Evolutionary conservation across 2,113 vertebrate genomes (phyloP).

Genomic region (Cettia cetti): DNA sequence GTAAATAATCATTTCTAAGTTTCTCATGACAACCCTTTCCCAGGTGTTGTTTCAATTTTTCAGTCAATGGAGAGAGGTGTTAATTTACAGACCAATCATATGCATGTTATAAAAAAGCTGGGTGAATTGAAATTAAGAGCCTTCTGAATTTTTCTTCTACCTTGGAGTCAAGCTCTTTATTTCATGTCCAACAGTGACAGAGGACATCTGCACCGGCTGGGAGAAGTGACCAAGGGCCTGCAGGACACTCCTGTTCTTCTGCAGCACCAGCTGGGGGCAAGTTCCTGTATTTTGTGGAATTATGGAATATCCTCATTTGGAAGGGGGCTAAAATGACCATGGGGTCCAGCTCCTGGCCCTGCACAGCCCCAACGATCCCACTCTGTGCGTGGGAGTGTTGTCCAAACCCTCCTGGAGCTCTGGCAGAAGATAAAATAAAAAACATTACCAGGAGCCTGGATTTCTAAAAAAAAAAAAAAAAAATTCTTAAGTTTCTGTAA

Average conservation of each 20-base stretch:
- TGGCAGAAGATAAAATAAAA: neutral
- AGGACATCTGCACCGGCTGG: neutral
- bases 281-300: neutral
- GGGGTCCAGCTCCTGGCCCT: neutral
- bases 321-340: neutral
- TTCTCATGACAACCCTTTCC: no score
- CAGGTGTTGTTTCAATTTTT: no score
- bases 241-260: neutral
- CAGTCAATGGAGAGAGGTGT: no score
- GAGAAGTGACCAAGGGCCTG: neutral
- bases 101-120: no score
- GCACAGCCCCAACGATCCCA: accelerated
- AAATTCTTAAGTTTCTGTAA: neutral
- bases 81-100: no score
- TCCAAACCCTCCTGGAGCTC: accelerated
- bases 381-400: accelerated
- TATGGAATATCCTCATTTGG: neutral
- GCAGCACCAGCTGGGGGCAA: neutral
- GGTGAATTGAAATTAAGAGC: no score
- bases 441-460: neutral
- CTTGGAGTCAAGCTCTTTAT: no score
- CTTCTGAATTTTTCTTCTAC: no score
- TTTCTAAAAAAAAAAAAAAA: neutral
- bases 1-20: no score
- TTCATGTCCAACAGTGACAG: no score